Evolutionary conservation across 2,797 vertebrate species (phyloP), one percentile per base, ranked within the genome.

Genomic region (Thunnus albacares): DNA sequence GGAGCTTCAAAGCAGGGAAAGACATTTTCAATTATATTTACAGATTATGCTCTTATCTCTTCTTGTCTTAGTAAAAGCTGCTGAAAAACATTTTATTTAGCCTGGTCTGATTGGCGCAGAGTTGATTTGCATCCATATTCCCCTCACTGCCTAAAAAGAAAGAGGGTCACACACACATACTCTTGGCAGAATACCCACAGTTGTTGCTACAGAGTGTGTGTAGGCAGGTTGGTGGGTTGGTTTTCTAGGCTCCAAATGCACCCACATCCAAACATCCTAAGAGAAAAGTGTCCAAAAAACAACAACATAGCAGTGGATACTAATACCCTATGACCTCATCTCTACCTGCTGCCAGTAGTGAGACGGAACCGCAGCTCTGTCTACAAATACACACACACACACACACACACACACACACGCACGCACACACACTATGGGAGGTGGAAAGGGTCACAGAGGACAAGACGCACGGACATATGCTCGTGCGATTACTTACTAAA

Each of bases 331-430:
- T 80, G 79, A 81, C 77, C 77, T 84, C 52, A 77, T 59, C 3
- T 5, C 49, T 66, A 30, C 38, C 71, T 75, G 66, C 75, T 85
- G 82, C 84, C 82, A 88, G 72, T 63, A 35, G 38, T 58, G 67
- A 72, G 59, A 61, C 33, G 3, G 45, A 24, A 45, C 47, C 11
- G 26, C 59, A 47, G 57, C 71, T 33, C 30, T 6, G 30, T 33
- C 30, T 33, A 1, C 30, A 33, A 33, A 33, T 1, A 4, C 22
- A 13, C 41, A 22, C 58, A 17, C 49, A 22, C 38, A 11, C 58
- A 24, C 51, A 33, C 38, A 62, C 57, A 45, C 49, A n/a, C 71
- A 64, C 67, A 43, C 30, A 52, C 60, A 67, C 62, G 66, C 61
- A 61, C 41, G 22, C 20, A 5, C 57, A 12, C 3, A 38, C 38